Conservation (phyloP, 2,888 invertebrate genomes). For the Mythimna loreyi region DNA sequence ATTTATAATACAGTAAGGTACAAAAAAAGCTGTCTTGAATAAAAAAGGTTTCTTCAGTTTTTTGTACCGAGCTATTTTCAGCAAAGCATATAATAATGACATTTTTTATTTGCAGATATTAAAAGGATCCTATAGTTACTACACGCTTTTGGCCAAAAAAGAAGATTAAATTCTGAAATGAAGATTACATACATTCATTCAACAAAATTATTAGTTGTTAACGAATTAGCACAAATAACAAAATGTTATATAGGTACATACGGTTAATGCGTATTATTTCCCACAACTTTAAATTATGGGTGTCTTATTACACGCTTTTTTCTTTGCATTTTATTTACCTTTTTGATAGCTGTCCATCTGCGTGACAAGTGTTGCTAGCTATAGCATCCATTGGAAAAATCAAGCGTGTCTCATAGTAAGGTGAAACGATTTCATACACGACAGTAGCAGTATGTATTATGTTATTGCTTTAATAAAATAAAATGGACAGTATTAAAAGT, state of each 20-base stretch:
- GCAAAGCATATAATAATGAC: not conserved
- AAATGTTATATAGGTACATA: not conserved
- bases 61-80: too few species aligned
- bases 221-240: not conserved
- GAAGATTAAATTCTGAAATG: constrained; percentile 57
- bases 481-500: not conserved
- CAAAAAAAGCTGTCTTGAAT: too few species aligned
- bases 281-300: not conserved
- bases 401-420: not conserved
- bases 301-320: not conserved
- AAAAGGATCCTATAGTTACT: constrained; percentile 82
- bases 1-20: too few species aligned
- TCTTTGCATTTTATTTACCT: not conserved
- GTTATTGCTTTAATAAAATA: constrained; percentile 1
- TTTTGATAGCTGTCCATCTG: not conserved
- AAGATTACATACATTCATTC: not conserved
- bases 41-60: too few species aligned
- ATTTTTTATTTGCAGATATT: constrained; percentile 77
- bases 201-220: not conserved
- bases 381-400: not conserved
- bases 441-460: not conserved
- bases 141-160: constrained; percentile 76
- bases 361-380: not conserved
- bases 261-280: not conserved
- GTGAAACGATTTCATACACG: too few species aligned